Conservation (phyloP, 2,113 vertebrate genomes). For the Lophotis ruficrista region DNA sequence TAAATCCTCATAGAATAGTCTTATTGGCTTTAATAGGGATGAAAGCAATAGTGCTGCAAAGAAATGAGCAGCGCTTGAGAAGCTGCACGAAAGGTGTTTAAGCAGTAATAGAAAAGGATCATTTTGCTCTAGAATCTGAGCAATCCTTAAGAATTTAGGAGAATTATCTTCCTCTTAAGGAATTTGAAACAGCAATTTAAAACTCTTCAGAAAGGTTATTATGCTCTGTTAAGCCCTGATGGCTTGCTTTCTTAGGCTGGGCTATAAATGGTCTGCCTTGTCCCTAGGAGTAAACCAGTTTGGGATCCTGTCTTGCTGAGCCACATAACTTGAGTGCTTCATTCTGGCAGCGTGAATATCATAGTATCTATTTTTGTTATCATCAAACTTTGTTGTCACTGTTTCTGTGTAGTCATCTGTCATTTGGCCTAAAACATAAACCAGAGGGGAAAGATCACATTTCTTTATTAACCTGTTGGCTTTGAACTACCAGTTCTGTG, state of each 20-base stretch:
- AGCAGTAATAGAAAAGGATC: neutral
- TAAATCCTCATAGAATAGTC: slow-evolving; percentile 9
- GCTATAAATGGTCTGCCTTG: neutral
- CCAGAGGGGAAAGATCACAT: neutral
- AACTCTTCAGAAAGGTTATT: neutral
- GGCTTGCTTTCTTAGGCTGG: neutral
- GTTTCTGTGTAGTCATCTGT: neutral
- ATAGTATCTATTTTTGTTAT: neutral
- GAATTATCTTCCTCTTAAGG: neutral
- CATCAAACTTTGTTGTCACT: neutral
- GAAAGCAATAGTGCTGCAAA: slow-evolving; percentile 20
- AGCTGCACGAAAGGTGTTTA: neutral
- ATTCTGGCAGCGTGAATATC: neutral
- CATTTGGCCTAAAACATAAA: neutral
- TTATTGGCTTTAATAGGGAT: slow-evolving; percentile 15
- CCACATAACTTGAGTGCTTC: neutral
- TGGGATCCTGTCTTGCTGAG: neutral
- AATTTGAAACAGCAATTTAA: slow-evolving; percentile 25
- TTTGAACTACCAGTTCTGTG: neutral
- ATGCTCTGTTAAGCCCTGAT: neutral
- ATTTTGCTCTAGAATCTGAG: neutral
- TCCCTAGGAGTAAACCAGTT: neutral
- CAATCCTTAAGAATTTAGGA: neutral
- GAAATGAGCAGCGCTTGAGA: neutral
- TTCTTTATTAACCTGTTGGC: neutral